These are phyloP conservation scores for Nymphalis urticae DNA, from an alignment of 2,888 invertebrate species.

Conservation along the genomic window DNA sequence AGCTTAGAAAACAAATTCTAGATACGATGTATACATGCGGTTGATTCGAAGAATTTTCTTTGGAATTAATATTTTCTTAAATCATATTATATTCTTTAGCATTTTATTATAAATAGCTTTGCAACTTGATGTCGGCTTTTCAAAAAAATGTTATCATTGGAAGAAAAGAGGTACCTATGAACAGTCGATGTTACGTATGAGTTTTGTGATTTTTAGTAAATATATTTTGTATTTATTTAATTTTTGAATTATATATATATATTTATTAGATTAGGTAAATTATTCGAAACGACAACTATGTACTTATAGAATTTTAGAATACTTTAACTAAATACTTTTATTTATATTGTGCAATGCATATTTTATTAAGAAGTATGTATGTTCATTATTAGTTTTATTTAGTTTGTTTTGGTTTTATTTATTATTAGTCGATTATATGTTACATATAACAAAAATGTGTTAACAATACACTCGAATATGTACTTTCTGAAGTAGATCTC, in stretches of 20 bases:
- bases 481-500: constrained; percentile 62
- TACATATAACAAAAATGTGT: constrained; percentile 59
- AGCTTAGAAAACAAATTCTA: constrained; percentile 64
- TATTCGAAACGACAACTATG: constrained; percentile 32
- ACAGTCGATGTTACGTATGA: constrained; percentile 71
- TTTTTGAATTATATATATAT: constrained; percentile 41
- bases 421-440: constrained; percentile 54
- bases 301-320: constrained; percentile 38
- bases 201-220: constrained; percentile 55
- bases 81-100: constrained; percentile 71
- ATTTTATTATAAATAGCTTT: constrained; percentile 73
- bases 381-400: constrained; percentile 64
- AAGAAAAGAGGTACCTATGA: constrained; percentile 78
- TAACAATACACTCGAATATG: constrained; percentile 50
- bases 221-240: constrained; percentile 47
- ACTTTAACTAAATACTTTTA: constrained; percentile 54
- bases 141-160: constrained; percentile 76
- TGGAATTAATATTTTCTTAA: constrained; percentile 67
- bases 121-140: constrained; percentile 80
- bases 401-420: constrained; percentile 57
- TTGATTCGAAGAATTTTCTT: constrained; percentile 63
- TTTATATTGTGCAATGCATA: constrained; percentile 64
- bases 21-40: constrained; percentile 65
- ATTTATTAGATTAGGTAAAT: constrained; percentile 38
- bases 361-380: constrained; percentile 53